Evolutionary conservation across 2,888 invertebrate species (phyloP), one percentile per base, ranked within the genome.

Genomic region (Polymixis flavicincta): DNA sequence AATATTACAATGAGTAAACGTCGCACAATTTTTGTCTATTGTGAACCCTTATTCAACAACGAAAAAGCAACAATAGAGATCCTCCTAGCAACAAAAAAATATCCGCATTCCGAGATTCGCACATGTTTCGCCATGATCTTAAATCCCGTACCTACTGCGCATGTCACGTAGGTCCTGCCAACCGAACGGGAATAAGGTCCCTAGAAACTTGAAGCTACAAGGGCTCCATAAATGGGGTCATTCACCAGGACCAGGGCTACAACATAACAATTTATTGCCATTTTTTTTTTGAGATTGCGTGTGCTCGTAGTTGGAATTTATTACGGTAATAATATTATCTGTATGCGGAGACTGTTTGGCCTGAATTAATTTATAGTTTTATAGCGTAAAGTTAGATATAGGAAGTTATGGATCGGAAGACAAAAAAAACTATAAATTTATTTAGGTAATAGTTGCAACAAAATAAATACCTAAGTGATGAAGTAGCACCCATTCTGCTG

Each of bases 131-230:
- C n/a, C 13, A n/a, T 59, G n/a, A 76, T 84, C 83, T 69, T 72
- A 82, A 90, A 90, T 91, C 89, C 84, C 71, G 80, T 63, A 64
- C 60, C 84, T 77, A 91, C 71, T 95, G 95, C 94, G 95, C 94
- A 95, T 94, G 94, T 92, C 94, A 92, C 90, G 92, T 65, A 84
- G 64, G 48, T 76, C 65, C 75, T 85, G 80, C 87, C 86, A 85
- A 87, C 87, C 71, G 71, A 78, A 82, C 76, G 82, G 79, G 71
- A 63, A 37, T 37, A 59, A 83, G 78, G 76, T 71, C 79, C 84
- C 80, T 82, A 83, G 74, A 86, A 81, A 76, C 72, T 67, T 54
- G 68, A 78, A 83, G 86, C 80, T 48, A 50, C 55, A 66, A 83
- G 85, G 86, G 88, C 65, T 74, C 71, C 80, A 66, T 82, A 87